Evolutionary conservation across 2,888 invertebrate genomes (phyloP), one percentile per base, ranked within the genome.

Genomic region (Erannis defoliaria): DNA sequence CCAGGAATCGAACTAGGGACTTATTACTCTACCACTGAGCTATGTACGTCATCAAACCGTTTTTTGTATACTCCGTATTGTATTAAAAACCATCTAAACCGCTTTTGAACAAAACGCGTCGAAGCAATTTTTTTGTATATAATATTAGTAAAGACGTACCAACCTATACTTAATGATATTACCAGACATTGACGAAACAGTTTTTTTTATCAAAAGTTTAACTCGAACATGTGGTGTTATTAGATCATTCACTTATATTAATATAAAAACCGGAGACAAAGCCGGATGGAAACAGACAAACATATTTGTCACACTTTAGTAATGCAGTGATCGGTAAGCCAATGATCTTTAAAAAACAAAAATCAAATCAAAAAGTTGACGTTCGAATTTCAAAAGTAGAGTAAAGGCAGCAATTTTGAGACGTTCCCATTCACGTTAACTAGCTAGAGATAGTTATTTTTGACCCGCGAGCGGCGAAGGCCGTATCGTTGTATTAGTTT

Each of bases 401-500:
- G 78, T 77, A 80, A 80, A 80, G 66, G 66, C 69, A 75, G 66
- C 67, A 67, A 74, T 77, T 76, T 67, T 67, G 67, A 71, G 78
- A 76, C 75, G 78, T 78, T 73, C 74, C 71, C 71, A 73, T 77
- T 74, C 66, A 70, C 69, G 66, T 64, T 71, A 77, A 72, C 74
- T 64, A 75, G 73, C 78, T 56, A 62, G 33, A 71, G 77, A 76
- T 79, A 78, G 80, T 79, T 81, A 73, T 71, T 76, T 67, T 63
- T 67, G 67, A 69, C 57, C 76, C 69, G 77, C 74, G 70, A 76
- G 60, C 78, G 86, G 58, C 78, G 88, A 89, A 90, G 88, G 89
- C 82, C 85, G 73, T 73, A 66, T 66, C 75, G 78, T 79, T 84
- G 84, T 88, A 85, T 89, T 84, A 88, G 87, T 85, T 88, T 84